A percentile compares a stretch with the other conserved stretches of the same genome.
Conservation (phyloP, 2,888 invertebrate genomes). For the Kuschelorhynchus macadamiae region DNA sequence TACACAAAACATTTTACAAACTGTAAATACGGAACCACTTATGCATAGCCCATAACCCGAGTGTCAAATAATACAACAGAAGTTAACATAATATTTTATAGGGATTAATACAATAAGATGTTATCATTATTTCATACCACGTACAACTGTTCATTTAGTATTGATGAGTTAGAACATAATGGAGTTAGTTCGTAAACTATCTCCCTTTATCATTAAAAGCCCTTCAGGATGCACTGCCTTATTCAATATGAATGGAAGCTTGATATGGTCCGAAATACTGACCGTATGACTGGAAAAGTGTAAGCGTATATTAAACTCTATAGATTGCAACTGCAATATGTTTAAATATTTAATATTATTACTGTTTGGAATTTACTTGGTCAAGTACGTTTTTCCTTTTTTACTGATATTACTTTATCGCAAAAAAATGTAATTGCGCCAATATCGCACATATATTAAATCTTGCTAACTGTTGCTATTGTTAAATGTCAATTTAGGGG, state of each 20-base stretch:
- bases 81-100: conserved; percentile 1
- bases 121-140: conserved; percentile 32
- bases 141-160: conserved; percentile 49
- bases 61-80: too few relatives aligned
- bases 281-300: conserved; percentile 33
- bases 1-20: too few relatives aligned
- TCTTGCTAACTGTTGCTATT: too few relatives aligned
- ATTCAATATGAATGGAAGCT: conserved; percentile 48
- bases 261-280: conserved; percentile 43
- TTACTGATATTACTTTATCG: background rate
- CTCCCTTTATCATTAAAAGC: conserved; percentile 42
- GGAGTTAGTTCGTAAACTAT: conserved; percentile 45
- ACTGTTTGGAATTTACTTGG: background rate
- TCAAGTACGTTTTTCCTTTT: background rate
- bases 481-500: too few relatives aligned
- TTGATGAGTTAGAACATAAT: conserved; percentile 48
- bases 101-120: conserved; percentile 37
- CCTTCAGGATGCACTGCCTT: conserved; percentile 35
- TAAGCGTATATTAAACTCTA: conserved; percentile 10
- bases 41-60: too few relatives aligned
- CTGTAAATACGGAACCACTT: too few relatives aligned
- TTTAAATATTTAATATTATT: background rate
- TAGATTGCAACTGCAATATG: conserved; percentile 6
- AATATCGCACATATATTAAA: too few relatives aligned
- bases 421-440: too few relatives aligned